Evolutionary conservation across 2,888 invertebrate genomes (phyloP).

Genomic region (Saturnia japonica): DNA sequence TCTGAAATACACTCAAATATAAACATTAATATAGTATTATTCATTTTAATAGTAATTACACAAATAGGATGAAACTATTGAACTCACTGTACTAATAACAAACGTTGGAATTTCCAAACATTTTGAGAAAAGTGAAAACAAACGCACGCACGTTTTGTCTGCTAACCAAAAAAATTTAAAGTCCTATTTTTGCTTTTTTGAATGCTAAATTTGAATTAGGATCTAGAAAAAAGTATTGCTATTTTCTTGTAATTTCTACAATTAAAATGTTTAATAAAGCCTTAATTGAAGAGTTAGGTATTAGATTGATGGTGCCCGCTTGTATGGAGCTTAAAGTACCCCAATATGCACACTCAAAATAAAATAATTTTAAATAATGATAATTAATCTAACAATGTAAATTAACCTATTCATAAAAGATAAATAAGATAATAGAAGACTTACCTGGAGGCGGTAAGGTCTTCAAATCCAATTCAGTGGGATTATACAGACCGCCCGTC

Average conservation of each 20-base stretch:
- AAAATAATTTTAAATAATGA: too few relatives aligned
- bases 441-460: conserved; percentile 85
- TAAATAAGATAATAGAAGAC: neutral
- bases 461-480: conserved; percentile 81
- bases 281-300: too few relatives aligned
- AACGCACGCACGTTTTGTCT: neutral
- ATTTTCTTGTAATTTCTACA: too few relatives aligned
- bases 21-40: neutral
- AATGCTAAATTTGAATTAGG: too few relatives aligned
- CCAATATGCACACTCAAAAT: too few relatives aligned
- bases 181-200: too few relatives aligned
- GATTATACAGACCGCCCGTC: conserved; percentile 90
- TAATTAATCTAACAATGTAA: too few relatives aligned
- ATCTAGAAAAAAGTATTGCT: too few relatives aligned
- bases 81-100: neutral
- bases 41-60: neutral
- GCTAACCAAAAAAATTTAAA: neutral
- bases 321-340: too few relatives aligned
- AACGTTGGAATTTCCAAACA: neutral
- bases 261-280: too few relatives aligned
- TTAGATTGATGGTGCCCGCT: too few relatives aligned
- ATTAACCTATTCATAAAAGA: too few relatives aligned
- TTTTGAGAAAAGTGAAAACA: neutral
- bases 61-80: neutral
- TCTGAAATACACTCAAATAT: neutral